Evolutionary conservation across 2,888 invertebrate species (phyloP).

Genomic region (Clitarchus hookeri): DNA sequence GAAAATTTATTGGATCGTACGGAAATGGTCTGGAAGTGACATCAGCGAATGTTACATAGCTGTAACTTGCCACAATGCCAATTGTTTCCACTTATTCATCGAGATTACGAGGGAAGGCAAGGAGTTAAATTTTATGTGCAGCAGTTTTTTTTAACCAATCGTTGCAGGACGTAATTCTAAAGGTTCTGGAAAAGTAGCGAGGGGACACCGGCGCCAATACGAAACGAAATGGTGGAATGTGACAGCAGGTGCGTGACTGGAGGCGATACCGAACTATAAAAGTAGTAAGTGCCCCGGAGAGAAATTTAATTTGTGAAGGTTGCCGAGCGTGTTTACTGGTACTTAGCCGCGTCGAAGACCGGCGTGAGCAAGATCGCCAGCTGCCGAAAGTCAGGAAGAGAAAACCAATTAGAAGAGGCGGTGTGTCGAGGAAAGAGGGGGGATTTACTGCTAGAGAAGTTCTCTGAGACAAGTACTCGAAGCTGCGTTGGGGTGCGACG

Average conservation of each 20-base stretch:
- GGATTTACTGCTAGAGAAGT: neutral
- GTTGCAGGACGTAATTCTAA: too few relatives aligned
- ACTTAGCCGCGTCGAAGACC: neutral
- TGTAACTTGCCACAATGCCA: too few relatives aligned
- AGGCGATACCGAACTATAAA: neutral
- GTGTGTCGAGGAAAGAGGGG: neutral
- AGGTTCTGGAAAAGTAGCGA: too few relatives aligned
- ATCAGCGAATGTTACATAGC: too few relatives aligned
- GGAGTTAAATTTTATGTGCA: too few relatives aligned
- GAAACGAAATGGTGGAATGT: neutral
- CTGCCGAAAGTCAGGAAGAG: slow-evolving; percentile 22
- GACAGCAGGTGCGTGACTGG: neutral
- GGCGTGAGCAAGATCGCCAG: slow-evolving; percentile 24
- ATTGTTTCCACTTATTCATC: too few relatives aligned
- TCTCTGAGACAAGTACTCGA: neutral
- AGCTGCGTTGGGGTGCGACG: neutral
- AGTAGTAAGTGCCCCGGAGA: slow-evolving; percentile 6
- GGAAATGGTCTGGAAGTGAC: too few relatives aligned
- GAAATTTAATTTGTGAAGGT: slow-evolving; percentile 23
- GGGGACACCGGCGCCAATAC: neutral
- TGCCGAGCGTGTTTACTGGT: slow-evolving; percentile 15
- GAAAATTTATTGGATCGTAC: too few relatives aligned
- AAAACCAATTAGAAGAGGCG: slow-evolving; percentile 19
- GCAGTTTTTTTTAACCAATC: too few relatives aligned
- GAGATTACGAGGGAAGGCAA: too few relatives aligned